phyloP scores from a whole-genome alignment of 35 echinoderm and acorn worm genomes.

The Hemicentrotus pulcherrimus region DNA sequence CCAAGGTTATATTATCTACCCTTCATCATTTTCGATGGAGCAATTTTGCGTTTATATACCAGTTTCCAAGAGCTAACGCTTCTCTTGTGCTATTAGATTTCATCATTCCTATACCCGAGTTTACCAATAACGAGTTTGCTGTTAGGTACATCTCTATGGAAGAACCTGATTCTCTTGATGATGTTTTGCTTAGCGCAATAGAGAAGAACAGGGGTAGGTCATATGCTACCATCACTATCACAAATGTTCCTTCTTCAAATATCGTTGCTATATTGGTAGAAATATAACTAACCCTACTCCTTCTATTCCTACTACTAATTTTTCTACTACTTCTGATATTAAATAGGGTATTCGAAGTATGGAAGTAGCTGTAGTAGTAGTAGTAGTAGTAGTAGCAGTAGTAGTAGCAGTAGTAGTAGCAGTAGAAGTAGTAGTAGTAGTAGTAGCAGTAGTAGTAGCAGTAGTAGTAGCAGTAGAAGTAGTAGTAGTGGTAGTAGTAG shows the following conservation, averaged over 20 bases:
- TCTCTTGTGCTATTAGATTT: neutral
- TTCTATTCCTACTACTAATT: too few relatives aligned
- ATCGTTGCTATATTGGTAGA: too few relatives aligned
- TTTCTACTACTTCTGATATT: too few relatives aligned
- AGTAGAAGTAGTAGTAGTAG: too few relatives aligned
- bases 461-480: too few relatives aligned
- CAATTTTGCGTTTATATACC: slow-evolving; percentile 21
- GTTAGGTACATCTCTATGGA: neutral
- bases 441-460: too few relatives aligned
- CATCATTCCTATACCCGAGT: neutral
- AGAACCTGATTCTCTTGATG: neutral
- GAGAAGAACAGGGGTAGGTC: slow-evolving; percentile 2
- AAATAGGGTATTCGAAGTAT: too few relatives aligned
- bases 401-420: too few relatives aligned
- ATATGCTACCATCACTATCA: neutral
- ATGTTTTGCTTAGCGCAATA: neutral
- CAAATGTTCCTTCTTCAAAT: neutral
- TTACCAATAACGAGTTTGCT: neutral
- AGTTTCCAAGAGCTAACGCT: neutral
- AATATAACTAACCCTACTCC: too few relatives aligned
- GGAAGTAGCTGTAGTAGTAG: too few relatives aligned
- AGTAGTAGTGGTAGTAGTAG: too few relatives aligned
- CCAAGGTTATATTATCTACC: neutral
- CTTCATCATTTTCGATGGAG: neutral
- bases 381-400: too few relatives aligned